Evolutionary conservation across 2,888 invertebrate species (phyloP), one percentile per base, ranked within the genome.

Genomic region (Choreutis nemorana): DNA sequence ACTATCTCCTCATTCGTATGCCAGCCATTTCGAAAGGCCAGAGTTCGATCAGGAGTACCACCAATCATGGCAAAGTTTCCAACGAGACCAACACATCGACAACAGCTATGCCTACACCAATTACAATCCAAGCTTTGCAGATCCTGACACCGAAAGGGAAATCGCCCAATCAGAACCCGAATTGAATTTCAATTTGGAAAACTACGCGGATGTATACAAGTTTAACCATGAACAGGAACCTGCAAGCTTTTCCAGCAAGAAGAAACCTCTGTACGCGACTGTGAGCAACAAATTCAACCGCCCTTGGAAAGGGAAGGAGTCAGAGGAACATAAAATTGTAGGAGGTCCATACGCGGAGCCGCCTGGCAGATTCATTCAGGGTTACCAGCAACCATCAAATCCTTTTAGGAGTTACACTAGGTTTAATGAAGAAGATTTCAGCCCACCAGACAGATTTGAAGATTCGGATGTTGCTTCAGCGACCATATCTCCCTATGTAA

Each of bases 291-390:
- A 55, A 35, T 30, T 40, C 2, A 59, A 50, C 10, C 51, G 42
- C 4, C 50, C 57, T 2, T 59, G 57, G 56, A 58, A 44, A 28
- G 13, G 14, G 13, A 11, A n/a, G 8, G 21, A 21, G 22, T 21
- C 28, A n/a, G 6, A 13, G 7, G 23, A 24, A 8, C 41, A 39
- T 9, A 41, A 65, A 1, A 42, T 72, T 25, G 68, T 73, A 1
- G 75, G 75, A 6, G 75, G 75, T 1, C 58, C 60, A 28, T 75
- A 77, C 21, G 75, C 77, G 0, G 77, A 78, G 33, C 78, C 78
- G 1, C 78, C 77, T 2, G 70, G 55, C 2, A 52, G 67, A 37
- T 58, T 58, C 18, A 45, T 68, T 2, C 40, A 55, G 0, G 64
- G 56, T 30, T 50, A 45, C 21, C 45, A 49, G 7, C 46, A 49